Conservation (phyloP, 2,888 invertebrate species). For the Ornithoptera alexandrae region DNA sequence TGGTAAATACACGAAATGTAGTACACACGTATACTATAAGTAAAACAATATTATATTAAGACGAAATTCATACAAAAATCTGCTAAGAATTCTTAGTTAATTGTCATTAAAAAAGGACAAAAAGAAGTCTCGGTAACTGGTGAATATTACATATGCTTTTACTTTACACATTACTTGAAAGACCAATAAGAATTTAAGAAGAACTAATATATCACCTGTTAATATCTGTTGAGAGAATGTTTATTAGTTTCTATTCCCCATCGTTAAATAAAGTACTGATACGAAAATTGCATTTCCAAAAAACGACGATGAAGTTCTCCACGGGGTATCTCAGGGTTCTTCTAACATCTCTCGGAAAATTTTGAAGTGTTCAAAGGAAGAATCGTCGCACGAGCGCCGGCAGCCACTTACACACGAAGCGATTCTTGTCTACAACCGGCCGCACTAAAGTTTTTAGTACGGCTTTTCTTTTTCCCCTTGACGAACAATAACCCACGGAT, state of each 20-base stretch:
- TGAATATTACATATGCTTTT: too few species aligned
- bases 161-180: too few species aligned
- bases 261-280: too few species aligned
- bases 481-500: conserved; percentile 23
- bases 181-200: too few species aligned
- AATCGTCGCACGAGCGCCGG: conserved; percentile 50
- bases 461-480: conserved; percentile 38
- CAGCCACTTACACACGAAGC: conserved; percentile 72
- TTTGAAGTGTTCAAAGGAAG: conserved; percentile 67
- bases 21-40: background rate
- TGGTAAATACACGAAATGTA: background rate
- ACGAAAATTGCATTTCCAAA: background rate
- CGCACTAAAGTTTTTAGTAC: conserved; percentile 34
- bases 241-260: too few species aligned
- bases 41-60: background rate
- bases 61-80: too few species aligned
- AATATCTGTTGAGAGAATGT: too few species aligned
- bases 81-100: too few species aligned
- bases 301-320: conserved; percentile 23
- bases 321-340: conserved; percentile 17
- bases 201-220: too few species aligned
- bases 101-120: too few species aligned
- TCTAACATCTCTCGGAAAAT: conserved; percentile 69
- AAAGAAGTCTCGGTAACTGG: too few species aligned
- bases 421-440: conserved; percentile 38